These are phyloP conservation scores for Mola mola DNA, from an alignment of 2,113 vertebrate species.

Conservation along the genomic window DNA sequence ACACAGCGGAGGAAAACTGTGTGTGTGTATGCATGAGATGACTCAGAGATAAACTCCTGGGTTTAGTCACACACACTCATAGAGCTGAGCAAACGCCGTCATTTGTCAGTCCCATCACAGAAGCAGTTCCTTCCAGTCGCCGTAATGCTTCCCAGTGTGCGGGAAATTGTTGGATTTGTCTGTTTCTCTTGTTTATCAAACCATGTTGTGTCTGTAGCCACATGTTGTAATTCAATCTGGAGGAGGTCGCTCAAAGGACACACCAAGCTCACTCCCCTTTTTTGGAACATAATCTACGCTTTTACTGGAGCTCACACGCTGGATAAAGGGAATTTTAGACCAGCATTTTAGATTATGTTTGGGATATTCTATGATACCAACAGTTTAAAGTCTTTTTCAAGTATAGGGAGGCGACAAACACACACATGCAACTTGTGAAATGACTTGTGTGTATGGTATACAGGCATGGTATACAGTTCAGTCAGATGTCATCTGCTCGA, in stretches of 20 bases:
- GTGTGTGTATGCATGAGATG: constrained; percentile 27
- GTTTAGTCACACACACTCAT: constrained; percentile 24
- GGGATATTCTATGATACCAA: neutral
- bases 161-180: constrained; percentile 27
- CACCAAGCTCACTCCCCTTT: neutral
- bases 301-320: neutral
- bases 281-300: constrained; percentile 34
- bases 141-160: constrained; percentile 5
- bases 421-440: neutral
- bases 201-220: constrained; percentile 8
- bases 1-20: neutral
- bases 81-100: constrained; percentile 25
- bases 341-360: constrained; percentile 4
- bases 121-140: constrained; percentile 28
- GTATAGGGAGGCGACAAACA: neutral
- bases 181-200: no score
- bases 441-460: neutral
- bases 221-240: constrained; percentile 38
- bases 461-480: neutral
- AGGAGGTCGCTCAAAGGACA: constrained; percentile 40
- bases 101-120: constrained; percentile 5
- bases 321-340: neutral
- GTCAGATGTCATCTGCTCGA: neutral
- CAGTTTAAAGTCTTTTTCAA: neutral
- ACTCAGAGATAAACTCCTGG: constrained; percentile 39